Evolutionary conservation across 2,888 invertebrate genomes (phyloP).

Genomic region (Agriopis leucophaearia): DNA sequence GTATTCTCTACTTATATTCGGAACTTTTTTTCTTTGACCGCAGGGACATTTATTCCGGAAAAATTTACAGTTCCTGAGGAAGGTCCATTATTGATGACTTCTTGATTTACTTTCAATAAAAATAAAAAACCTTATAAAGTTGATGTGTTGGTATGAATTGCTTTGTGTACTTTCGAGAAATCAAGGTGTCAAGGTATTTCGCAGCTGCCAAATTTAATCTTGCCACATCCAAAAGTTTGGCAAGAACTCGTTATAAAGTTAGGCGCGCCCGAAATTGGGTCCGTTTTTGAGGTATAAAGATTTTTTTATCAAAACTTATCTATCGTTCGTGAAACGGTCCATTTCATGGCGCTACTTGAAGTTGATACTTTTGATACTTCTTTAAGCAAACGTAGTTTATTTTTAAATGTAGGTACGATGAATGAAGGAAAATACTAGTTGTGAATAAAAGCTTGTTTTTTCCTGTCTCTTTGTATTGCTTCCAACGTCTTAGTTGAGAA

Average conservation of each 20-base stretch:
- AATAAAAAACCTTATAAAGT: too few relatives aligned
- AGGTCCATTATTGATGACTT: too few relatives aligned
- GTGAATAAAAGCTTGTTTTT: background rate
- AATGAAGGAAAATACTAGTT: background rate
- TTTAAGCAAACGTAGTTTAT: background rate
- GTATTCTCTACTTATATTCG: too few relatives aligned
- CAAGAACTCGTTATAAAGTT: constrained; percentile 32
- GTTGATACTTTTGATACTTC: background rate
- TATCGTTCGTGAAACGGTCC: constrained; percentile 12
- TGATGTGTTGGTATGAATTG: too few relatives aligned
- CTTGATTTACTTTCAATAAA: too few relatives aligned
- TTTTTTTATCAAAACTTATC: constrained; percentile 25
- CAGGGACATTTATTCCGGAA: too few relatives aligned
- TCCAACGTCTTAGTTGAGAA: background rate
- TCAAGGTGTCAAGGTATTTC: constrained; percentile 17
- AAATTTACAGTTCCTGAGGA: too few relatives aligned
- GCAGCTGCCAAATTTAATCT: constrained; percentile 26
- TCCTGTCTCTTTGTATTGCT: background rate
- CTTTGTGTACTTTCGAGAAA: background rate
- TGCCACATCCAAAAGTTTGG: constrained; percentile 25
- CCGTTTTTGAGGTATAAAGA: constrained; percentile 27
- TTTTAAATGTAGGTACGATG: background rate
- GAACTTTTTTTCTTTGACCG: too few relatives aligned
- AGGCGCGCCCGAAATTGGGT: constrained; percentile 17
- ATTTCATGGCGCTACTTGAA: background rate